Evolutionary conservation across 2,113 vertebrate species (phyloP).

Genomic region (Toxostoma redivivum): DNA sequence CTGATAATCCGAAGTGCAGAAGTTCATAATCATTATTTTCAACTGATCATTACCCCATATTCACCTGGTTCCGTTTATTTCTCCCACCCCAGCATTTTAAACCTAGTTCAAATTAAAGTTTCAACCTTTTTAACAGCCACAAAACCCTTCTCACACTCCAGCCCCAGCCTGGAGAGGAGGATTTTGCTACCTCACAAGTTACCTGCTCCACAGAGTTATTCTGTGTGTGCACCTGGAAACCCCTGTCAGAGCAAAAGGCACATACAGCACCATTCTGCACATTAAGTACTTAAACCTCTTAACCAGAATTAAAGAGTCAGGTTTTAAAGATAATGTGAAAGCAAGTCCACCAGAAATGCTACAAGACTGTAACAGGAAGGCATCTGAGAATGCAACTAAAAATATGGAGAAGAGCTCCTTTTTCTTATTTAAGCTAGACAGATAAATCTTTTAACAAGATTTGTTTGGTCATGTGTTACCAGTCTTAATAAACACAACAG

Average conservation of each 20-base stretch:
- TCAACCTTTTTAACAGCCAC: neutral
- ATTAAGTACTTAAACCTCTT: conserved; percentile 56
- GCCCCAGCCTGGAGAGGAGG: neutral
- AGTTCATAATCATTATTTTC: neutral
- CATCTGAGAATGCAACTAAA: neutral
- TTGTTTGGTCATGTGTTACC: conserved; percentile 50
- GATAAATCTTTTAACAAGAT: conserved; percentile 64
- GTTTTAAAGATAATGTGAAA: conserved; percentile 52
- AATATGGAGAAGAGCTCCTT: neutral
- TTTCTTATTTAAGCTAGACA: conserved; percentile 39
- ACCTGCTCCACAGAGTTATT: neutral
- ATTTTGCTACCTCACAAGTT: neutral
- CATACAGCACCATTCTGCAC: neutral
- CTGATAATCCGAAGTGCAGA: neutral
- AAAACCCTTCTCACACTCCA: neutral
- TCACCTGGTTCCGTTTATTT: neutral
- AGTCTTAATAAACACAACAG: conserved; percentile 56
- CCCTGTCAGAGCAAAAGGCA: conserved; percentile 5
- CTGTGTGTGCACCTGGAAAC: neutral
- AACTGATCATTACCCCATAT: neutral
- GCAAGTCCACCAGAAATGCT: neutral
- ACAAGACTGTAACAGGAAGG: neutral
- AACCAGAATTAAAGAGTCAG: conserved; percentile 41
- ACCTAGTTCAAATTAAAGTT: neutral
- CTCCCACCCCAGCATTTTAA: neutral